Base-by-base conservation (phyloP, 2,797 vertebrate genomes). In the Anabacerthia variegaticeps region DNA sequence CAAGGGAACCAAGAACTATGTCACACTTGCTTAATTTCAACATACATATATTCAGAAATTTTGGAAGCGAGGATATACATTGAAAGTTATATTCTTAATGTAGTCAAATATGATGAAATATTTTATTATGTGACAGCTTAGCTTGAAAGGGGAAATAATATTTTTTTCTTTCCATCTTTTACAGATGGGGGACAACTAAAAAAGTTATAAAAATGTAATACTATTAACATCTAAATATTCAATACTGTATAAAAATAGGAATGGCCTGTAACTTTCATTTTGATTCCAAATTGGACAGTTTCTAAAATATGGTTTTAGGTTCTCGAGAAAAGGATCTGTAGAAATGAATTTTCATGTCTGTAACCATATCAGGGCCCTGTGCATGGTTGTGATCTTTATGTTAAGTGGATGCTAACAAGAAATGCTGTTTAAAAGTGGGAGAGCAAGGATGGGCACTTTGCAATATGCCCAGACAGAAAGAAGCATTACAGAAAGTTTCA, bases 11-110 rank as follows among this genome's bases (percentile, higher is more conserved):
- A 55, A 92, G 39, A 97, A 94, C 86, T 72, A 21, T 98, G 94
- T 92, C 94, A 96, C 54, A 61, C 48, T 95, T 97, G 72, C 52
- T 85, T 73, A 92, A 95, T 98, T 97, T 93, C 94, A 96, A 89
- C 88, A 95, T 63, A 91, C 56, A 93, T 97, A 77, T 96, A 96
- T 96, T 97, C 92, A 97, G 92, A 96, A 96, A 95, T 91, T 94
- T 87, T 52, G 48, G 61, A 94, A 97, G n/a, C 62, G 54, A 96
- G 89, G 63, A 36, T 89, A 73, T 96, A 93, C 88, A 84, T 71
- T 92, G 52, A 34, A 97, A 97, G 96, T 93, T 81, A 54, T 95
- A 95, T 78, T 91, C 81, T 89, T 90, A 97, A 93, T 95, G 88
- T 63, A 87, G 96, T 76, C 89, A 86, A 93, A 93, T 78, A 89